Evolutionary conservation across 2,888 invertebrate genomes (phyloP).

Genomic region (Tenthredo scrophulariae): DNA sequence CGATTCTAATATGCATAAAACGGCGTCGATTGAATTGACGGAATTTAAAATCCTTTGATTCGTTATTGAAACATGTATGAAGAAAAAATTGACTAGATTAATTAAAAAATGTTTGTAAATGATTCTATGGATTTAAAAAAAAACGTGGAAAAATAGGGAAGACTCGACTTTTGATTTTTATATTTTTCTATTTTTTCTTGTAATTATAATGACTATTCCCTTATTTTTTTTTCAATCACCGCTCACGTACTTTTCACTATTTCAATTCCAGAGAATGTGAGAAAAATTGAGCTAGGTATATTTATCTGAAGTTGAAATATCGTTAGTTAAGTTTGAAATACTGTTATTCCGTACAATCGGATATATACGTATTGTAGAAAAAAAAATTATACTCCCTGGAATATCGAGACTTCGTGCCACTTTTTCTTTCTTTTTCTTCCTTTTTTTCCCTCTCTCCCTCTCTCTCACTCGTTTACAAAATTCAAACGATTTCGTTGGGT

Average conservation of each 20-base stretch:
- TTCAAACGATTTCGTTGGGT: neutral
- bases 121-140: too few relatives aligned
- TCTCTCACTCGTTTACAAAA: neutral
- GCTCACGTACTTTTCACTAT: neutral
- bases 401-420: neutral
- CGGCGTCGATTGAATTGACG: too few relatives aligned
- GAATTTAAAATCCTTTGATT: too few relatives aligned
- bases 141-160: too few relatives aligned
- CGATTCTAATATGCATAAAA: too few relatives aligned
- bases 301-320: neutral
- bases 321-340: neutral
- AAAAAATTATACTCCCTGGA: neutral
- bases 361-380: neutral
- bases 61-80: too few relatives aligned
- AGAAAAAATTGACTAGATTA: too few relatives aligned
- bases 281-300: neutral
- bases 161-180: too few relatives aligned
- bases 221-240: neutral
- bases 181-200: too few relatives aligned
- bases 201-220: too few relatives aligned
- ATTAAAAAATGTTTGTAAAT: too few relatives aligned
- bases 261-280: neutral
- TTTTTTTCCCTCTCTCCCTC: neutral
- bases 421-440: neutral
- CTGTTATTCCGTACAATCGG: neutral